These are phyloP conservation scores for Pyrocoelia pectoralis DNA, from an alignment of 2,888 invertebrate genomes.

Conservation along the genomic window DNA sequence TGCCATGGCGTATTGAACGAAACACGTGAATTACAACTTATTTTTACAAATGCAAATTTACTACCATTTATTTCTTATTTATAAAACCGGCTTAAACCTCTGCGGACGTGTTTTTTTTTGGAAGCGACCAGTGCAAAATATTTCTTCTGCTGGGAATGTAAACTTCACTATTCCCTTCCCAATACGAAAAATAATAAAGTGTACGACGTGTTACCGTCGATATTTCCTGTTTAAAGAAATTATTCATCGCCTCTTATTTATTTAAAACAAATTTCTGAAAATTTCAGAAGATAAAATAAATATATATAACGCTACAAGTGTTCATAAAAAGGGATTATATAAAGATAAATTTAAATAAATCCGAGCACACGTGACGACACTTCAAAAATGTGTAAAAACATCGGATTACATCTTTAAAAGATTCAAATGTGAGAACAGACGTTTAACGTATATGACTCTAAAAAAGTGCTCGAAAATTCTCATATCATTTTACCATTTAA, in stretches of 20 bases:
- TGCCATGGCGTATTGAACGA: not conserved
- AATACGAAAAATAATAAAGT: not conserved
- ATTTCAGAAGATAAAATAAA: not conserved
- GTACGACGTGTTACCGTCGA: slow-evolving; percentile 1
- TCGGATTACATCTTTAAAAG: slow-evolving; percentile 15
- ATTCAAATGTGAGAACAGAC: slow-evolving; percentile 23
- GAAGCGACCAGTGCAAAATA: slow-evolving; percentile 24
- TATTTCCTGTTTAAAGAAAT: slow-evolving; percentile 21
- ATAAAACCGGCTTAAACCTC: slow-evolving; percentile 33
- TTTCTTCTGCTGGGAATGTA: slow-evolving; percentile 12
- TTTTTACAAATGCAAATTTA: not conserved
- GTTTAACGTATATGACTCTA: slow-evolving; percentile 2
- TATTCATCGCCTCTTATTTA: not conserved
- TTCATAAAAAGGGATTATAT: not conserved
- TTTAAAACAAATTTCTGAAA: not conserved
- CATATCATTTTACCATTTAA: slow-evolving; percentile 21
- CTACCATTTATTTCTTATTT: slow-evolving; percentile 25
- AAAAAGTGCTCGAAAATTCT: slow-evolving; percentile 10
- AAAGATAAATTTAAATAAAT: slow-evolving; percentile 11
- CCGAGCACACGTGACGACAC: not conserved
- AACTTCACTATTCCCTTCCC: no score
- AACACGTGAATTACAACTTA: slow-evolving; percentile 1
- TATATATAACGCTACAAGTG: not conserved
- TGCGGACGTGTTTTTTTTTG: slow-evolving; percentile 23
- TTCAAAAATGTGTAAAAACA: slow-evolving; percentile 15